A percentile compares a stretch with the other conserved stretches of the same genome.
Evolutionary conservation across 2,888 invertebrate genomes (phyloP).

Genomic region (Crepidodera aurea): DNA sequence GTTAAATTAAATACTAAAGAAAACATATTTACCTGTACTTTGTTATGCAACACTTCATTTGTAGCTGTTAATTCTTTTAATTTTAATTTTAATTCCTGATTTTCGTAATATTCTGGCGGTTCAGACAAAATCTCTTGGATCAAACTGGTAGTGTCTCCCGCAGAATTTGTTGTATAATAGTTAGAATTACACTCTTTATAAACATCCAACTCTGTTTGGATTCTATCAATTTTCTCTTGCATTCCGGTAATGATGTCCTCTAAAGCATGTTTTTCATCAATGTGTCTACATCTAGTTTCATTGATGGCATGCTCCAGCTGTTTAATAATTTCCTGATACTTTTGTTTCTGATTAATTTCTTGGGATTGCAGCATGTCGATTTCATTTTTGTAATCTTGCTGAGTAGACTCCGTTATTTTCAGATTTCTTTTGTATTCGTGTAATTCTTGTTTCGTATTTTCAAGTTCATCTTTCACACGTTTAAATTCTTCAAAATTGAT

Average conservation of each 20-base stretch:
- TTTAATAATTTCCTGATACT: slow-evolving; percentile 38
- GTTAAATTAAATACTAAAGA: not conserved
- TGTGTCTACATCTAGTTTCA: slow-evolving; percentile 34
- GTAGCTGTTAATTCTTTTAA: slow-evolving; percentile 34
- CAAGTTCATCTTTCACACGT: slow-evolving; percentile 37
- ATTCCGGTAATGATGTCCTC: slow-evolving; percentile 38
- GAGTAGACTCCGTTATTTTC: slow-evolving; percentile 41
- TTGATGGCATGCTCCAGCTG: slow-evolving; percentile 41
- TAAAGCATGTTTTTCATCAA: slow-evolving; percentile 35
- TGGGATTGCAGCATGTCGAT: slow-evolving; percentile 43
- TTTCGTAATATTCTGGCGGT: slow-evolving; percentile 25
- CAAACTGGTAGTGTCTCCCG: slow-evolving; percentile 31
- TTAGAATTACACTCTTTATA: slow-evolving; percentile 30
- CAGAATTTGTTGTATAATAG: slow-evolving; percentile 13
- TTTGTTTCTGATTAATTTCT: slow-evolving; percentile 29
- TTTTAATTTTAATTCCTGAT: slow-evolving; percentile 34
- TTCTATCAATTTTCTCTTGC: slow-evolving; percentile 36
- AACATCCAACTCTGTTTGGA: slow-evolving; percentile 32
- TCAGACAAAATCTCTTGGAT: slow-evolving; percentile 31
- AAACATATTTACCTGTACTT: slow-evolving; percentile 24
- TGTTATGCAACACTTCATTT: slow-evolving; percentile 20
- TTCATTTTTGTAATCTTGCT: slow-evolving; percentile 48
- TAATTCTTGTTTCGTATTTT: slow-evolving; percentile 48
- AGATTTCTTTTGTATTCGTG: slow-evolving; percentile 48
- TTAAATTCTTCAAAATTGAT: too few relatives aligned